phyloP scores from a whole-genome alignment of 2,797 vertebrate species.

The Pteronotus mesoamericanus region DNA sequence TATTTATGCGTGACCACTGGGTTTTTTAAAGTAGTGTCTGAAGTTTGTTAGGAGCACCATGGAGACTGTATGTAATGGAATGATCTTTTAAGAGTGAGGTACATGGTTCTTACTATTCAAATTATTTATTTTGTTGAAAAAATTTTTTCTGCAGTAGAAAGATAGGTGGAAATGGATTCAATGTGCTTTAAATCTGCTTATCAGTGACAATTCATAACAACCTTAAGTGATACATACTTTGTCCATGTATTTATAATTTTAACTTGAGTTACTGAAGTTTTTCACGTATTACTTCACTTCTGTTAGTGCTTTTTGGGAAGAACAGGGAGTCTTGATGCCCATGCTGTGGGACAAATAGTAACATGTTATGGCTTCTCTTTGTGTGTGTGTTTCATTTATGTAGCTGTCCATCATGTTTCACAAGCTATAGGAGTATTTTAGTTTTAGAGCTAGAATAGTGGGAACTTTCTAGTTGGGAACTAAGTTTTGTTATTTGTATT shows the following conservation, averaged over 20 bases:
- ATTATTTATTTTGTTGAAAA: slow-evolving; percentile 86
- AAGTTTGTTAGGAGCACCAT: slow-evolving; percentile 76
- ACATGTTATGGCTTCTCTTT: neutral
- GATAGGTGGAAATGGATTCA: slow-evolving; percentile 64
- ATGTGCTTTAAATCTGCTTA: slow-evolving; percentile 60
- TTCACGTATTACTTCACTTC: slow-evolving; percentile 58
- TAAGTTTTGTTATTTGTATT: neutral
- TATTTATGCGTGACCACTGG: slow-evolving; percentile 75
- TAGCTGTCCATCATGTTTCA: neutral
- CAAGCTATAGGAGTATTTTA: slow-evolving; percentile 33
- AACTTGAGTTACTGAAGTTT: slow-evolving; percentile 52
- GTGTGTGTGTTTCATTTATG: neutral
- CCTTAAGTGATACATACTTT: slow-evolving; percentile 70
- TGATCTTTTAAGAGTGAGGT: slow-evolving; percentile 71
- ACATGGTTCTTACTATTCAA: slow-evolving; percentile 79
- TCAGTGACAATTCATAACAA: slow-evolving; percentile 66
- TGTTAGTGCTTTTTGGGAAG: slow-evolving; percentile 65
- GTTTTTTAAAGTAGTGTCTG: slow-evolving; percentile 71
- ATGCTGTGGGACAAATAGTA: neutral
- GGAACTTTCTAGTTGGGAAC: slow-evolving; percentile 29
- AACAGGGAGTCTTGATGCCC: slow-evolving; percentile 3
- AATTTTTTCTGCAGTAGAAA: slow-evolving; percentile 78
- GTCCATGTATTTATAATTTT: slow-evolving; percentile 71
- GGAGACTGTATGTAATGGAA: slow-evolving; percentile 72
- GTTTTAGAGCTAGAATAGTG: slow-evolving; percentile 47